Base-by-base conservation (phyloP, 92 coral and sea anemone species). In the Anthopleura xanthogrammica region DNA sequence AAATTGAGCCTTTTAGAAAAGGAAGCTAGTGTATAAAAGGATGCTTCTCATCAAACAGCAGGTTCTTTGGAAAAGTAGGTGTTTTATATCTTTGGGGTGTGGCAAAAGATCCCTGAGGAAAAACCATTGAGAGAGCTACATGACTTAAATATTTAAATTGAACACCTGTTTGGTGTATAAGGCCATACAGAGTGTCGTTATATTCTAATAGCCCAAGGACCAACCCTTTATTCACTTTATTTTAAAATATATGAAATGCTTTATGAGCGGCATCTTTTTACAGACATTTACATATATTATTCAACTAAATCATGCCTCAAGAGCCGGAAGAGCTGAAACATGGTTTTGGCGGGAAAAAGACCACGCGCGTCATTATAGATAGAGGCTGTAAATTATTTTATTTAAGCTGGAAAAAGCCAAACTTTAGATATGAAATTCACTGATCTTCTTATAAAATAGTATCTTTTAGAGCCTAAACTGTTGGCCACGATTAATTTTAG, bases 331-430 rank as follows among this genome's bases (percentile, higher is more conserved):
- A 36, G 74, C 41, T 68, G 19, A 68, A 68, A 68, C 41, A 29
- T 68, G 74, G 2, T 68, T 68, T 68, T 29, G 74, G 74, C 74
- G 74, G 74, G 43, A 29, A 68, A 68, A 23, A 62, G 70, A 62
- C 70, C 11, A 24, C 24, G 29, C 70, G 70, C 70, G 24, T 62
- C 29, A 62, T 29, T 12, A 29, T 2, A 36, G 74, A 36, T 23
- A 29, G 74, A 68, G 10, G 43, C 6, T 22, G 42, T 9, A 68
- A 23, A 68, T 68, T 24, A 23, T 24, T 68, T 46, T 36, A 68
- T 68, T 14, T 23, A 68, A 68, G 74, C 74, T 12, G 19, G 7
- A 24, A 23, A 68, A 68, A 24, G 16, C 17, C 41, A 68, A 68
- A 68, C 14, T 68, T 23, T 23, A 68, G 74, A 68, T 68, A 23